Conservation (phyloP, 2,797 vertebrate species). For the Cuculus canorus region DNA sequence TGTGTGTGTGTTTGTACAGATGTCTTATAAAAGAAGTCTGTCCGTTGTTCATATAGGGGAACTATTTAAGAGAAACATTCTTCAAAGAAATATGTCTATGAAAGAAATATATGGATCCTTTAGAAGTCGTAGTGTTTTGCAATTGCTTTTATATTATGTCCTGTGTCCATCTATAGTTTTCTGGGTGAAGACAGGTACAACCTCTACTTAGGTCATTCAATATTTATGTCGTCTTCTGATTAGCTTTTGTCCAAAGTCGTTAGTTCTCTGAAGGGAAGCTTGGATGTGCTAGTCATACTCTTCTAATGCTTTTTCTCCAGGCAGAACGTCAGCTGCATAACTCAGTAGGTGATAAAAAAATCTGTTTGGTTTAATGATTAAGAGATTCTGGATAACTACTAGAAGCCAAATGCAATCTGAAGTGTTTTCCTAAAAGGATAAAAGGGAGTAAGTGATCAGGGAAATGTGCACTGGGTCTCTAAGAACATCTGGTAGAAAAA, state of each 20-base stretch:
- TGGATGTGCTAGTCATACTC: not conserved
- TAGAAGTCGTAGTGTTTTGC: not conserved
- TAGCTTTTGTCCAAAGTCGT: not conserved
- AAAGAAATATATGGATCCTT: not conserved
- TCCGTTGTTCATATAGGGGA: not conserved
- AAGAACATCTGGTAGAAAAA: not conserved
- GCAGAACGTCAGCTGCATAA: not conserved
- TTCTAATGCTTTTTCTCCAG: not conserved
- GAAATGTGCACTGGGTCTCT: not conserved
- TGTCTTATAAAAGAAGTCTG: not conserved
- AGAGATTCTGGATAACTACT: not conserved
- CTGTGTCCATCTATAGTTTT: not conserved
- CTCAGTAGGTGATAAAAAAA: not conserved
- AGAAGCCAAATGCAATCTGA: not conserved
- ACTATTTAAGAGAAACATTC: not conserved
- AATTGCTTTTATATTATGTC: not conserved
- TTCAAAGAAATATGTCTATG: not conserved
- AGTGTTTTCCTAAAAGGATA: not conserved
- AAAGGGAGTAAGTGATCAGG: not conserved
- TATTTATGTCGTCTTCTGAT: not conserved
- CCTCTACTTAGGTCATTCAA: not conserved
- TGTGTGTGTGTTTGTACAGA: not conserved
- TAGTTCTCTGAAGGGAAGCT: not conserved
- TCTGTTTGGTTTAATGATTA: not conserved
- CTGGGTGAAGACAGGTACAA: not conserved